A percentile compares a stretch with the other conserved stretches of the same genome.
phyloP scores from a whole-genome alignment of 2,888 invertebrate genomes.

The Gerris lacustris region DNA sequence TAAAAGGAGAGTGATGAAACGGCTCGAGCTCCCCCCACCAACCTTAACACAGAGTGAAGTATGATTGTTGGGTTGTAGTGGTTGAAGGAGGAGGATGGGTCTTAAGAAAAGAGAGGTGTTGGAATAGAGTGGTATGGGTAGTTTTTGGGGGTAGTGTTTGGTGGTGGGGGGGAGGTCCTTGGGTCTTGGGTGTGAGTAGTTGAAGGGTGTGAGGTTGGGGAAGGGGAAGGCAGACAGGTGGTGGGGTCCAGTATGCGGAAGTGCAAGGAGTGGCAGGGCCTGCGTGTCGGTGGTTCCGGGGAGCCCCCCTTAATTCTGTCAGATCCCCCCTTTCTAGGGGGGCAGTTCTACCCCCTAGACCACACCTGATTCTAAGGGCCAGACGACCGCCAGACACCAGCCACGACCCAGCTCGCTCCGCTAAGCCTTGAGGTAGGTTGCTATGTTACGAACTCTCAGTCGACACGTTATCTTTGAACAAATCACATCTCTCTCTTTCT shows the following conservation, averaged over 20 bases:
- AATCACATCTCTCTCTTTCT: no score
- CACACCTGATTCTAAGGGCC: slow-evolving; percentile 2
- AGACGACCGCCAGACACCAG: background rate
- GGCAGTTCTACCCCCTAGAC: background rate
- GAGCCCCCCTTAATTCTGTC: no score
- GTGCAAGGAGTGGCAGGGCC: background rate
- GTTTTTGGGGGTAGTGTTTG: background rate
- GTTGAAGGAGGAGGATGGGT: no score
- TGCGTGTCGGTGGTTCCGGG: background rate
- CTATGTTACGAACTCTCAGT: background rate
- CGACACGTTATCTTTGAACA: background rate
- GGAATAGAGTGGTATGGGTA: no score
- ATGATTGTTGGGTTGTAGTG: no score
- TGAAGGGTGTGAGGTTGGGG: background rate
- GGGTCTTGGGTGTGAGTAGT: background rate
- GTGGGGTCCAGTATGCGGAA: background rate
- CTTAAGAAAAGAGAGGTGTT: no score
- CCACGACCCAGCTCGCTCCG: background rate
- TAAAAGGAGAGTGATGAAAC: no score
- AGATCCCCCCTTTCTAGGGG: background rate
- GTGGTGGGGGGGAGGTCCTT: background rate
- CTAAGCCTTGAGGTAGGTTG: background rate
- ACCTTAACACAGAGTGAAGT: no score
- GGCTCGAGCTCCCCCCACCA: no score
- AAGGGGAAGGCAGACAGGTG: background rate